phyloP scores from a whole-genome alignment of 2,113 vertebrate species.

The Fukomys damarensis region DNA sequence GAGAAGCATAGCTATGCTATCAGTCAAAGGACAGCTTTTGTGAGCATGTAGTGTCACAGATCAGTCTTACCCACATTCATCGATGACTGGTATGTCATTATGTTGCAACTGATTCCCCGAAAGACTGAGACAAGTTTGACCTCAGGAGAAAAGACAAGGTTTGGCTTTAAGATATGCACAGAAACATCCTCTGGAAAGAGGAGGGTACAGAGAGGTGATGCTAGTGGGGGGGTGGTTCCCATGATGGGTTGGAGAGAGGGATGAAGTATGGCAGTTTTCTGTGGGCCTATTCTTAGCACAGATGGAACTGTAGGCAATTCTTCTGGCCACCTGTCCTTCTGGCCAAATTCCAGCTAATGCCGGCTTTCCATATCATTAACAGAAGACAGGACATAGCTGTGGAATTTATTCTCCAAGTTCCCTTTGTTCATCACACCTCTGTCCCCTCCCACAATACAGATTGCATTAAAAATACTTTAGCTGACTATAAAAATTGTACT shows the following conservation, averaged over 20 bases:
- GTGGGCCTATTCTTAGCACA: background rate
- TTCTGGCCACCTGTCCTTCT: background rate
- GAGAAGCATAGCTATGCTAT: accelerated
- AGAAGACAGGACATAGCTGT: background rate
- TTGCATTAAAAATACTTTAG: background rate
- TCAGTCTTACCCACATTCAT: background rate
- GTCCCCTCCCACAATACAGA: background rate
- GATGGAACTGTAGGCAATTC: background rate
- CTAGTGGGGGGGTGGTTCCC: too few species aligned
- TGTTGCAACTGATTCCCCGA: background rate
- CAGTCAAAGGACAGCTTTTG: background rate
- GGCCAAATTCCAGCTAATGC: background rate
- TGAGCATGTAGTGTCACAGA: background rate
- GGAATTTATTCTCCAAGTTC: background rate
- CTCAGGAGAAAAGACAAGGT: background rate
- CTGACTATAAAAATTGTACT: background rate
- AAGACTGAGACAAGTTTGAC: background rate
- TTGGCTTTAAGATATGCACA: background rate
- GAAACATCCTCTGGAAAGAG: background rate
- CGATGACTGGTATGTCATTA: background rate
- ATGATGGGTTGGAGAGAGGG: background rate
- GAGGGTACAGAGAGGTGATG: background rate
- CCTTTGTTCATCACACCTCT: background rate
- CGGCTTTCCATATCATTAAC: background rate
- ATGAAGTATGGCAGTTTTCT: too few species aligned